Base-by-base conservation (phyloP, 1,140 invertebrate species). In the Schlechtendalia chinensis region DNA sequence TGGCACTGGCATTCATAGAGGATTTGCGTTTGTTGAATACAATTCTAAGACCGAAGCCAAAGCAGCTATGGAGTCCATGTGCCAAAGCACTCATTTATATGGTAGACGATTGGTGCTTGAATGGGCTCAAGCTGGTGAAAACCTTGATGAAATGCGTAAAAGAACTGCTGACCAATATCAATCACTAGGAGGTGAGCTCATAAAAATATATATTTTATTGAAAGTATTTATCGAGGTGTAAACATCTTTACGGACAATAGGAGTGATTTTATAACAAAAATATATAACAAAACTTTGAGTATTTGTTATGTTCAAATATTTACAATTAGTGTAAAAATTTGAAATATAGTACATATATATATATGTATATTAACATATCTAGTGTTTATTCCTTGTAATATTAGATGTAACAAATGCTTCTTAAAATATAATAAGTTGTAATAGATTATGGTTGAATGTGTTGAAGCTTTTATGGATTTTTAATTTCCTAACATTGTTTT, bases 21-120 rank as follows among this genome's bases (percentile, higher is more conserved):
- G 98, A 80, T 99, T 99, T 87, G 96, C 91, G 58, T 99, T 99
- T 86, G 92, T 99, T 17, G 97, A 99, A 84, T 99, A 91, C 87
- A 86, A 92, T 61, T 93, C 92, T 0, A 93, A 93, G 84, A 90
- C 91, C 82, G 96, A 98, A 87, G 97, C 98, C 0, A 97, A 98
- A 90, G 94, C 95, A 85, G 97, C 97, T 0, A 97, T 98, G 87
- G 93, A 97, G 82, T 91, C 96, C 0, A 84, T 99, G 0, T 92
- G 92, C 83, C 94, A 96, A 85, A 98, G 96, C 84, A 99, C 98
- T 82, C 98, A 99, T 90, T 93, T 99, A 86, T 99, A 97, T 85
- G 97, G 97, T 5, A 89, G 98, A 83, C 89, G 97, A 58, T 87
- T 99, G 82, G 96, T 98, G 0, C 87, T 99, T 24, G 97, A 99